Evolutionary conservation across 2,113 vertebrate species (phyloP).

Genomic region (Columbina picui): DNA sequence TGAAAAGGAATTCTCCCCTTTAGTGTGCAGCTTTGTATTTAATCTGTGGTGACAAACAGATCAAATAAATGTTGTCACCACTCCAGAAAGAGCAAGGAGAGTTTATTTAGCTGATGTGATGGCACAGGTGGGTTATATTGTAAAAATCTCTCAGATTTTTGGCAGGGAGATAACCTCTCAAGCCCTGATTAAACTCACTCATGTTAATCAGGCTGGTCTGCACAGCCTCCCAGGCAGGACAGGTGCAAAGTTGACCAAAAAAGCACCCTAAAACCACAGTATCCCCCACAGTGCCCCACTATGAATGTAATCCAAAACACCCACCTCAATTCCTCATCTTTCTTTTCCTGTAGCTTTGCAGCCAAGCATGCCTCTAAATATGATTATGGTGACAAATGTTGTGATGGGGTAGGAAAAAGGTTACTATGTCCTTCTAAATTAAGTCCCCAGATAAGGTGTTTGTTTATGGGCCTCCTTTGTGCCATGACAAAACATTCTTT

Average conservation of each 20-base stretch:
- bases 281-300: neutral
- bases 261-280: neutral
- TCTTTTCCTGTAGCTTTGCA: neutral
- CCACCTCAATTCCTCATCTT: neutral
- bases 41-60: neutral
- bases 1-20: neutral
- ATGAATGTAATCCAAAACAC: neutral
- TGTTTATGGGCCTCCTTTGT: neutral
- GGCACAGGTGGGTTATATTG: neutral
- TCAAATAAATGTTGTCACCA: conserved; percentile 2
- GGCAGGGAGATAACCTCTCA: neutral
- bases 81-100: neutral
- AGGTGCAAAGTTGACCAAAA: conserved; percentile 28
- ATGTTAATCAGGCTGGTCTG: neutral
- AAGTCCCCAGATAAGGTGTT: neutral
- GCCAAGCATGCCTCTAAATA: neutral
- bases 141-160: neutral
- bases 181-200: neutral
- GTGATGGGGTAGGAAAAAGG: neutral
- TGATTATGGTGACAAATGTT: neutral
- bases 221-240: neutral
- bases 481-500: neutral
- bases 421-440: neutral
- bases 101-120: conserved; percentile 43
- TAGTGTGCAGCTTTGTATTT: neutral